These are phyloP conservation scores for Eublepharis macularius DNA, from an alignment of 2,113 vertebrate genomes.

Conservation along the genomic window DNA sequence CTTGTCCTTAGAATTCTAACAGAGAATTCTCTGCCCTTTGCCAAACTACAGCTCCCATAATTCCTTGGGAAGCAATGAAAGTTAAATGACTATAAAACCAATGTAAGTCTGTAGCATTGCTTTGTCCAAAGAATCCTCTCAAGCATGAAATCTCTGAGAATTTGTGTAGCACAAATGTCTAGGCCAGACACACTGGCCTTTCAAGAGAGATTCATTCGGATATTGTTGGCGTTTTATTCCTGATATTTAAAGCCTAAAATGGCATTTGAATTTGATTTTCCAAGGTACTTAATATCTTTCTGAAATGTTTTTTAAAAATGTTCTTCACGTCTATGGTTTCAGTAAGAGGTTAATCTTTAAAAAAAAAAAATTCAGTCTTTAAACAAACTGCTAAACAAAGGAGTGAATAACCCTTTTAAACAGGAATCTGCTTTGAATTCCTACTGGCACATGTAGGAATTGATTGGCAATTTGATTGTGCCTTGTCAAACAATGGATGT, in stretches of 20 bases:
- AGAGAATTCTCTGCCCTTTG: background rate
- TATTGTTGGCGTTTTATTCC: background rate
- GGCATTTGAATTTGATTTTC: background rate
- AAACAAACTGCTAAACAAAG: slow-evolving; percentile 8
- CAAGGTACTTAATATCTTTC: background rate
- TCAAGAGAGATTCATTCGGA: background rate
- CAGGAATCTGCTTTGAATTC: background rate
- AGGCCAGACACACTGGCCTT: background rate
- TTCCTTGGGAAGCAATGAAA: background rate
- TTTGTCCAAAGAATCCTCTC: background rate
- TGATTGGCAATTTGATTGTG: slow-evolving; percentile 17
- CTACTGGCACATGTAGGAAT: background rate
- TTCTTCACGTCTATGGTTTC: background rate
- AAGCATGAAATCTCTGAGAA: background rate
- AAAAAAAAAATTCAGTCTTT: background rate
- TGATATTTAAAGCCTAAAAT: background rate
- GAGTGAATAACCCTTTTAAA: background rate
- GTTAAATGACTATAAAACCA: background rate
- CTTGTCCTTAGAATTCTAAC: background rate
- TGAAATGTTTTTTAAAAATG: slow-evolving; percentile 14
- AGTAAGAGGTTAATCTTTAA: background rate
- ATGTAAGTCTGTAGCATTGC: no score
- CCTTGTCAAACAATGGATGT: background rate
- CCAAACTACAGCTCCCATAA: background rate
- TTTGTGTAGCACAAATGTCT: background rate